Percentiles rank a stretch among this genome's conserved stretches.
Conservation (phyloP, 1,140 invertebrate species). For the Coenobita brevimanus region DNA sequence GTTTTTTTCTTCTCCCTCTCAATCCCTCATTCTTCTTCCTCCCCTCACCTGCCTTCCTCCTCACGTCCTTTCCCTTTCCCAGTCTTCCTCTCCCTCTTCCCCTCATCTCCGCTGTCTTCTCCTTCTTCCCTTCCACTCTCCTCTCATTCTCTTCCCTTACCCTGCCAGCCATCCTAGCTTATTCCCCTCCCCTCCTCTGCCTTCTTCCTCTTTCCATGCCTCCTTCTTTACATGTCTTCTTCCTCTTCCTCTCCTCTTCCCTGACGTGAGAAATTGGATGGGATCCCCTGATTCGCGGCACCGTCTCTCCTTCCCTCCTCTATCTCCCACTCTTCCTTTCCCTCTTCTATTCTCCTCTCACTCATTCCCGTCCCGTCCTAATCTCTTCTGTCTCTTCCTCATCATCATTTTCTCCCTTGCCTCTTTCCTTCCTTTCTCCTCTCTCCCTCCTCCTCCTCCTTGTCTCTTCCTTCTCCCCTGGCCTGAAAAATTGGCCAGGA, state of each 20-base stretch:
- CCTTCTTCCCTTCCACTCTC: not conserved
- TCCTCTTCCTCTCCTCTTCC: too few species aligned
- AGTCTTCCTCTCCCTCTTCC: not conserved
- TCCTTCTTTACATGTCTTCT: too few species aligned
- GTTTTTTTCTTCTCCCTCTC: not conserved
- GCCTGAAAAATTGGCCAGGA: not conserved
- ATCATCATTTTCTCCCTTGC: not conserved
- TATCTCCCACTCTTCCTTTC: too few species aligned
- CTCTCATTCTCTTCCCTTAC: not conserved
- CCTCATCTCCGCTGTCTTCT: not conserved
- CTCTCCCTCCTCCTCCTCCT: not conserved
- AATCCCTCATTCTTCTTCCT: not conserved
- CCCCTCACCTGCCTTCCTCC: not conserved
- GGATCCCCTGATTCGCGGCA: too few species aligned
- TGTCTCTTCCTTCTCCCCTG: not conserved
- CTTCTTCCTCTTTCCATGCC: too few species aligned
- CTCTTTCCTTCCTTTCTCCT: slow-evolving; percentile 1
- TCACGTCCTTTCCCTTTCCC: not conserved
- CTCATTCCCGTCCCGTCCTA: not conserved
- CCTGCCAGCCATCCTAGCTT: not conserved
- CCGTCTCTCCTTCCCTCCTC: too few species aligned
- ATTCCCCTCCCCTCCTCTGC: not conserved
- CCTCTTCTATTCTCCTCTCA: too few species aligned
- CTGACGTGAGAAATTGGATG: not conserved
- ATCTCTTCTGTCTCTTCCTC: not conserved